Conservation (phyloP, 2,888 invertebrate species). For the Drosophila ezoana region DNA sequence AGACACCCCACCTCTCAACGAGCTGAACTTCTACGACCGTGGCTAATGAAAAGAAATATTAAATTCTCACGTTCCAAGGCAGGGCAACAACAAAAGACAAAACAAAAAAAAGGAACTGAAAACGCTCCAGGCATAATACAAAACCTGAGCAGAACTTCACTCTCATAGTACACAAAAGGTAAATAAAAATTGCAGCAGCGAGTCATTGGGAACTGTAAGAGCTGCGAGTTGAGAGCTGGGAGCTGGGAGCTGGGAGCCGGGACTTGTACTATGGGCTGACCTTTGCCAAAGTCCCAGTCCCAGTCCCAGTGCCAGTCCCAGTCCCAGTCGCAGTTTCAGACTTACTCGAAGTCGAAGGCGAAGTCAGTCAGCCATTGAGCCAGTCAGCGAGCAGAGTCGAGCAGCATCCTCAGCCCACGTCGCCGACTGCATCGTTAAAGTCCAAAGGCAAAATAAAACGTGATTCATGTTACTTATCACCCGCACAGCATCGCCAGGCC, state of each 20-base stretch:
- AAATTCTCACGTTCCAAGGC: conserved; percentile 77
- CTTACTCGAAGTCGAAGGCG: conserved; percentile 23
- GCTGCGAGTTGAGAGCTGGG: conserved; percentile 21
- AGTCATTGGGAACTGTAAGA: conserved; percentile 38
- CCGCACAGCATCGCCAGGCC: conserved; percentile 72
- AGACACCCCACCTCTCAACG: conserved; percentile 9
- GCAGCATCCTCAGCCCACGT: conserved; percentile 35
- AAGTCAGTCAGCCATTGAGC: conserved; percentile 72
- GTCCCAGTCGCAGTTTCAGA: conserved; percentile 7
- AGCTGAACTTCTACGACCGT: conserved; percentile 46
- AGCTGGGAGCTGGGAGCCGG: conserved; percentile 6
- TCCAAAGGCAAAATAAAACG: conserved; percentile 80
- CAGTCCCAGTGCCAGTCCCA: conserved; percentile 24
- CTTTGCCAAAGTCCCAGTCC: conserved; percentile 55
- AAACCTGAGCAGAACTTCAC: conserved; percentile 59
- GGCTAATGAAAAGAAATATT: conserved; percentile 80
- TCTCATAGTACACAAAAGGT: conserved; percentile 68
- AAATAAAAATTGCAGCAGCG: conserved; percentile 73
- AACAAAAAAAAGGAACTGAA: conserved; percentile 41
- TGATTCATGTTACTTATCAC: conserved; percentile 81
- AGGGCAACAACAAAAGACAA: conserved; percentile 45
- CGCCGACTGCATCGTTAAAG: conserved; percentile 73
- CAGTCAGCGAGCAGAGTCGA: conserved; percentile 33
- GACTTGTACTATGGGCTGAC: conserved; percentile 59
- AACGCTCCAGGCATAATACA: conserved; percentile 55